Evolutionary conservation across 2,797 vertebrate species (phyloP).

Genomic region (Strix occidentalis): DNA sequence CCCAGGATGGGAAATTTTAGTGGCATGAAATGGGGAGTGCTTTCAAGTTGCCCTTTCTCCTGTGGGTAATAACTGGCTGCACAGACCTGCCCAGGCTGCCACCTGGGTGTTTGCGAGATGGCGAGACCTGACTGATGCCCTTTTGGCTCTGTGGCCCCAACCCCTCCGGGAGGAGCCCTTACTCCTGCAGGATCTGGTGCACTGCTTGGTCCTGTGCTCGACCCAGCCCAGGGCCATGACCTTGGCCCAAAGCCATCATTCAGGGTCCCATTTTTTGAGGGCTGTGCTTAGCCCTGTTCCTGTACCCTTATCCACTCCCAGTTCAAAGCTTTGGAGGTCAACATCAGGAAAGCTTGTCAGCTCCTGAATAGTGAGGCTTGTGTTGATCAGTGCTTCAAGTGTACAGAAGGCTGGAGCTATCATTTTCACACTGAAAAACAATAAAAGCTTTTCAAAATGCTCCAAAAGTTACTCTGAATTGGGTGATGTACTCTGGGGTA

Average conservation of each 20-base stretch:
- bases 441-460: not conserved
- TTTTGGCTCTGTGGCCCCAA: not conserved
- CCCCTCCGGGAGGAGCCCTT: not conserved
- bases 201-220: not conserved
- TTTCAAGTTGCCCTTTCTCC: not conserved
- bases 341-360: not conserved
- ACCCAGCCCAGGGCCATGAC: not conserved
- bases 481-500: not conserved
- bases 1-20: not conserved
- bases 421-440: not conserved
- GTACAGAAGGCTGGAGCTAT: not conserved
- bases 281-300: not conserved
- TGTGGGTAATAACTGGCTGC: not conserved
- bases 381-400: not conserved
- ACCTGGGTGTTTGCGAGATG: fast-evolving
- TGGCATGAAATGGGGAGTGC: not conserved
- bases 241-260: not conserved
- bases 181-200: not conserved
- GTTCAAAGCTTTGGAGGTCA: not conserved
- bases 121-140: fast-evolving
- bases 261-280: not conserved
- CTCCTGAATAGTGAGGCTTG: not conserved
- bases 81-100: not conserved
- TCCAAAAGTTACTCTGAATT: not conserved
- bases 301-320: not conserved